Conservation (phyloP, 1,140 invertebrate genomes). For the Sitobion miscanthi region DNA sequence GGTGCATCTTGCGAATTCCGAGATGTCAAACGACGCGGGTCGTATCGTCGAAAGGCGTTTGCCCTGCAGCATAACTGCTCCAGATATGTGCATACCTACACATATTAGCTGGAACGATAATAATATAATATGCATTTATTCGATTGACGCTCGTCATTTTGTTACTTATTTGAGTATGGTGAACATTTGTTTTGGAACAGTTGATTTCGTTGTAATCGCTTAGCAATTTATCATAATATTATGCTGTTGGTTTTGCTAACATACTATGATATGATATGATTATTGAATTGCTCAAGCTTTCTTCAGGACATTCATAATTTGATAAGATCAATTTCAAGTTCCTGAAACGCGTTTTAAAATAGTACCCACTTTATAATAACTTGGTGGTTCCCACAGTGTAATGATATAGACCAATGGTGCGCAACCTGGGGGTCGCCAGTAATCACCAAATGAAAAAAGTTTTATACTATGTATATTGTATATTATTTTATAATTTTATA, state of each 20-base stretch:
- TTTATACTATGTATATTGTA: too few species aligned
- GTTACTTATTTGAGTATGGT: neutral
- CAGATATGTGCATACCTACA: neutral
- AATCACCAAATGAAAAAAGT: too few species aligned
- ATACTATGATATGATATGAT: neutral
- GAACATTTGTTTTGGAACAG: neutral
- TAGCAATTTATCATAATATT: neutral
- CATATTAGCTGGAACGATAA: neutral
- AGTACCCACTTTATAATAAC: neutral
- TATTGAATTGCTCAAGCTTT: neutral
- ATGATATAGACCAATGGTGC: too few species aligned
- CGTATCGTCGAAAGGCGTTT: neutral
- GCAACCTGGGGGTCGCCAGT: too few species aligned
- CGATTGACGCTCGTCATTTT: neutral
- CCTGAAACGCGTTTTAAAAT: neutral
- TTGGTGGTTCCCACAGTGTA: fast-evolving
- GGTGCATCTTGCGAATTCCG: neutral
- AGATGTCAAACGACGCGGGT: neutral
- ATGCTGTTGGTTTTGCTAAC: neutral
- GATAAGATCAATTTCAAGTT: neutral
- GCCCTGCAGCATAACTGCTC: neutral
- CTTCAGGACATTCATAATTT: neutral
- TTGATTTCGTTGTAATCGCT: too few species aligned
- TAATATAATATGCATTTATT: neutral
- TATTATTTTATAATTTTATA: too few species aligned